Evolutionary conservation across 2,113 vertebrate species (phyloP).

Genomic region (Greenwoodochromis staneri): DNA sequence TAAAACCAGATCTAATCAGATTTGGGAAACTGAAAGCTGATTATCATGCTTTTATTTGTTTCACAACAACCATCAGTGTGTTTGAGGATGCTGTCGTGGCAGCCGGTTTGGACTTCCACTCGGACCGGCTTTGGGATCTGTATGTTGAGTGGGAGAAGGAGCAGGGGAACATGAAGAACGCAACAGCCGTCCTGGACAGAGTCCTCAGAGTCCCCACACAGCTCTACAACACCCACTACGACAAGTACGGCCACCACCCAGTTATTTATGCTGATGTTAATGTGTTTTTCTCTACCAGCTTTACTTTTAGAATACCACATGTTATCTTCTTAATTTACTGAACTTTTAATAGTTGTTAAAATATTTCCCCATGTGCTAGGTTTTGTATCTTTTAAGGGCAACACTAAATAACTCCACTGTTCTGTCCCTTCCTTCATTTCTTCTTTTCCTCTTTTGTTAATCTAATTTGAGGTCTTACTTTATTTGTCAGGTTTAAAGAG

Average conservation of each 20-base stretch:
- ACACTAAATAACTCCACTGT: not conserved
- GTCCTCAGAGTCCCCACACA: conserved; percentile 78
- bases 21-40: not conserved
- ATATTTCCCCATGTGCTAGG: not conserved
- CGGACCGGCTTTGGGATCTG: conserved; percentile 81
- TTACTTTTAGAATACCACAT: not conserved
- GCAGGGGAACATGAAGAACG: conserved; percentile 68
- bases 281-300: not conserved
- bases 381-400: not conserved
- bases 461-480: not conserved
- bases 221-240: conserved; percentile 79
- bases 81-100: conserved; percentile 73
- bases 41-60: not conserved
- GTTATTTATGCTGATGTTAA: not conserved
- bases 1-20: not conserved
- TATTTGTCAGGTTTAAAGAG: conserved; percentile 71
- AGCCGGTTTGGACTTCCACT: conserved; percentile 80
- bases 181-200: conserved; percentile 69
- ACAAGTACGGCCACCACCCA: conserved; percentile 67
- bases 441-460: not conserved
- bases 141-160: conserved; percentile 81
- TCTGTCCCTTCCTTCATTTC: not conserved
- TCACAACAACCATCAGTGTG: conserved; percentile 50
- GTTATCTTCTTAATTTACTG: not conserved
- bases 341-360: not conserved